Evolutionary conservation across 2,113 vertebrate species (phyloP), one percentile per base, ranked within the genome.

Genomic region (Chaetops frenatus): DNA sequence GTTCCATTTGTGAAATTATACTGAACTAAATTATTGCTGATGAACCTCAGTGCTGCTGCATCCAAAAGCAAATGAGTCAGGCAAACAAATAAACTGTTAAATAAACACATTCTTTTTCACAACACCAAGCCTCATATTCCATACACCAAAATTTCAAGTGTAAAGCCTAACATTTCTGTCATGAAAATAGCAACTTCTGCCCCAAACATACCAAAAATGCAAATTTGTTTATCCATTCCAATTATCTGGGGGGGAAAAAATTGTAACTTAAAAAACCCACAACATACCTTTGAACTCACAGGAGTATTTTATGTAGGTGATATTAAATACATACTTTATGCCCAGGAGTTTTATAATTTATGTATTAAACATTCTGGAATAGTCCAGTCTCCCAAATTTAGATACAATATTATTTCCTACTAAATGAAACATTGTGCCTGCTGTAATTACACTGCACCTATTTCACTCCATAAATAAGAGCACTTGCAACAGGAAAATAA

Each of bases 181-280:
- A 65, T 3, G 1, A 45, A 86, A 82, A 77, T 1, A 38, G 9
- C 35, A 38, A 67, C 35, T 42, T 45, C 6, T 8, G 6, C 14
- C 62, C 10, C 11, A 13, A 60, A 28, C 3, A 64, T 12, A 10
- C 28, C 3, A 15, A 67, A 78, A 73, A 29, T 19, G 50, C 2
- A 33, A 35, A 64, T 53, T 23, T 11, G 1, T 77, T 84, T 48
- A 10, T 48, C 14, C 3, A 20, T 28, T 77, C 73, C 17, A 56
- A 53, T 54, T 62, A 6, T 12, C 38, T 73, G 15, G 15, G 19
- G 38, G 38, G 20, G 18, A 53, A 79, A 64, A 51, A 38, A 38
- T 38, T 38, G 12, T 4, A 53, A 69, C 35, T 25, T 58, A 58
- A 44, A 61, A 61, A 42, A 1, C 0, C 0, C 8, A 73, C 4